Evolutionary conservation across 2,797 vertebrate species (phyloP).

Genomic region (Sciurus vulgaris): DNA sequence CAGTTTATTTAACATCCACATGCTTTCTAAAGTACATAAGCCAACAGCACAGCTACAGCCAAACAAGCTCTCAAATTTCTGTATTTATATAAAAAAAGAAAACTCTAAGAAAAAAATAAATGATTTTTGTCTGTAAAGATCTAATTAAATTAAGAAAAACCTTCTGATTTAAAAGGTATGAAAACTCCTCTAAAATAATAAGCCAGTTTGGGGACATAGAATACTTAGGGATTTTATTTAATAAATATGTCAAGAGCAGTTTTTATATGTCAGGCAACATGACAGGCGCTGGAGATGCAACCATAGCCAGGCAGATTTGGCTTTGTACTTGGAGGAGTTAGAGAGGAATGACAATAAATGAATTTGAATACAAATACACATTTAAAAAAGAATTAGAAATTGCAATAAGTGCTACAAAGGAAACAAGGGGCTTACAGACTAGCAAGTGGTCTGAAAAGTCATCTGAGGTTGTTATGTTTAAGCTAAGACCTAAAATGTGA

Average conservation of each 20-base stretch:
- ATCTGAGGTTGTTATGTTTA: background rate
- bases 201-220: background rate
- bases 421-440: background rate
- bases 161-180: background rate
- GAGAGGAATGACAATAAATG: background rate
- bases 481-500: background rate
- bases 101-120: background rate
- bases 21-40: background rate
- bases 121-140: slow-evolving; percentile 33
- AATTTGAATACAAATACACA: background rate
- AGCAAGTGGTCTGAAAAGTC: background rate
- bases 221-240: background rate
- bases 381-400: background rate
- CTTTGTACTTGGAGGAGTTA: background rate
- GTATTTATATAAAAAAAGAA: slow-evolving; percentile 17
- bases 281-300: background rate
- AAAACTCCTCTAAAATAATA: background rate
- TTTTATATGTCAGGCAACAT: background rate
- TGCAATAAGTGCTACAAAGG: background rate
- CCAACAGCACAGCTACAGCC: background rate
- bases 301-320: background rate
- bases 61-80: slow-evolving; percentile 31
- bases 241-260: background rate
- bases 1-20: background rate
- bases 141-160: slow-evolving; percentile 6